These are phyloP conservation scores for Laterallus jamaicensis DNA, from an alignment of 2,113 vertebrate genomes.

Conservation along the genomic window DNA sequence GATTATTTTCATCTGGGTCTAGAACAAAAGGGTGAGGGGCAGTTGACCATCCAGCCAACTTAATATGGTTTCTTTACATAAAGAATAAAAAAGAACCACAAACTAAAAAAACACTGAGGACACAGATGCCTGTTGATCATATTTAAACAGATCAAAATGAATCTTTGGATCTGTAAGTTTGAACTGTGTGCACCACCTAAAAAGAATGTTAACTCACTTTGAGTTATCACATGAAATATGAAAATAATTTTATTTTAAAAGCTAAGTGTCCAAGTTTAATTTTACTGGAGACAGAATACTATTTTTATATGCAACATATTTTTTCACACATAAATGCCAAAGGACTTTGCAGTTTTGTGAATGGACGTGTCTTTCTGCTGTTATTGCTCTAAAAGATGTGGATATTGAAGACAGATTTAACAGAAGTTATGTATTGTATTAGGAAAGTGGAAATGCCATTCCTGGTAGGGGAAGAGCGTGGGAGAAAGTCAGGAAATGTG, in stretches of 20 bases:
- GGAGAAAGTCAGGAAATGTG: not conserved
- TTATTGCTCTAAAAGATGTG: not conserved
- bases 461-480: not conserved
- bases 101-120: not conserved
- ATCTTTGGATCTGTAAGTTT: not conserved
- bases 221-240: not conserved
- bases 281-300: not conserved
- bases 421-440: not conserved
- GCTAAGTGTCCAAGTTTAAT: rapidly evolving
- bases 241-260: not conserved
- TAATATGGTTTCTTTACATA: not conserved
- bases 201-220: not conserved
- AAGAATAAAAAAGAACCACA: not conserved
- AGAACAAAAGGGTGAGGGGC: not conserved
- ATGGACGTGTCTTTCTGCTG: not conserved
- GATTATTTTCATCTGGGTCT: not conserved
- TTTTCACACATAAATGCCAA: not conserved
- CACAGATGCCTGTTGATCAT: not conserved
- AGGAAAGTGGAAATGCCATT: not conserved
- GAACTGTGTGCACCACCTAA: not conserved
- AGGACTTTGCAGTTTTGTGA: not conserved
- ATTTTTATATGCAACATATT: not conserved
- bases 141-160: not conserved
- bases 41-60: not conserved
- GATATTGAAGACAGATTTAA: not conserved